Conservation (phyloP, 30 jellyfish, hydroid and myxozoan genomes). For the Cassiopea andromeda region DNA sequence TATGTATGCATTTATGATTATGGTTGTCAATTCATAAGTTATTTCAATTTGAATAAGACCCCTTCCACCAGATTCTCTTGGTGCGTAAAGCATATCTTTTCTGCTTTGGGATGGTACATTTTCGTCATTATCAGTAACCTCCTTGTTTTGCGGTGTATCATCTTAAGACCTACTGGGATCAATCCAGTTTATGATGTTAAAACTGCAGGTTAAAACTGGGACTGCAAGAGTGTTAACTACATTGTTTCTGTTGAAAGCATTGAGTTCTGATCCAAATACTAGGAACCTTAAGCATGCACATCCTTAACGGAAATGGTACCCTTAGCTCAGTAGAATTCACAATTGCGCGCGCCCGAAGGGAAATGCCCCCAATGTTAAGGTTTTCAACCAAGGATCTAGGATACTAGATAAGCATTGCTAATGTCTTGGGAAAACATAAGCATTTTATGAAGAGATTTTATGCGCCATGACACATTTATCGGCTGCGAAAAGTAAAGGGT, state of each 20-base stretch:
- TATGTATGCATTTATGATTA: neutral
- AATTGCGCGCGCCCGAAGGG: no score
- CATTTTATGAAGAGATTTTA: no score
- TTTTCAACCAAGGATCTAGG: no score
- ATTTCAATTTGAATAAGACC: neutral
- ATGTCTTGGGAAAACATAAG: no score
- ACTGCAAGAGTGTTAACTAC: neutral
- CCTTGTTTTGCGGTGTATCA: neutral
- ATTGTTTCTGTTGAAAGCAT: neutral
- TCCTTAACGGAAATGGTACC: no score
- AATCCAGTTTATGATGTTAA: neutral
- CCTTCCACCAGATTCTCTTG: neutral
- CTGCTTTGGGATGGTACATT: neutral
- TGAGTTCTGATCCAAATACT: neutral
- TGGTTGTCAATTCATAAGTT: neutral
- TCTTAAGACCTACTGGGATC: neutral
- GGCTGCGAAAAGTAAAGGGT: no score
- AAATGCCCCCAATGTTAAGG: no score
- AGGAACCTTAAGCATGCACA: no score
- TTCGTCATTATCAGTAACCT: neutral
- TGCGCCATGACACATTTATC: no score
- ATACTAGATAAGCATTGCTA: no score
- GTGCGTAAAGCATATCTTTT: neutral
- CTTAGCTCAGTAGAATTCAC: no score
- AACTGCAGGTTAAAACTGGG: neutral